phyloP scores from a whole-genome alignment of 2,888 invertebrate species.

The Phaedon cochleariae region DNA sequence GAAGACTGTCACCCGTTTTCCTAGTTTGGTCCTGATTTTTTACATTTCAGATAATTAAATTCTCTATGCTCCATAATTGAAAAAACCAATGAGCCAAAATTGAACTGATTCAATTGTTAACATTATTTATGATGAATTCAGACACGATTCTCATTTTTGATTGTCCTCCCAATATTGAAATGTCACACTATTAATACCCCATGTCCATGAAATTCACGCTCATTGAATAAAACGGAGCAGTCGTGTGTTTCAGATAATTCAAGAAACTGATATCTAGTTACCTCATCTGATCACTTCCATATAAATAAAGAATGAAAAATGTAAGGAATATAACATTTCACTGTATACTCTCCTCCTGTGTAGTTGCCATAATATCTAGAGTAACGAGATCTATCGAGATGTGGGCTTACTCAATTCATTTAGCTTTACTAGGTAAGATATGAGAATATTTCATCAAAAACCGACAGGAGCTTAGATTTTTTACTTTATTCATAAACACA shows the following conservation, averaged over 20 bases:
- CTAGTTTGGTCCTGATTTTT: too few relatives aligned
- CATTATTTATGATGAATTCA: too few relatives aligned
- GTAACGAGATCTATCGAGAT: background rate
- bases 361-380: background rate
- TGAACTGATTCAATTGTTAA: too few relatives aligned
- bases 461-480: too few relatives aligned
- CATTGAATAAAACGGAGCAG: background rate
- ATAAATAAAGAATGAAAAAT: background rate
- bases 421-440: slow-evolving; percentile 1
- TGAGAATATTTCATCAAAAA: background rate
- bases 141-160: background rate
- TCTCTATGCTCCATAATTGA: too few relatives aligned
- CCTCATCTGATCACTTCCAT: background rate
- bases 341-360: background rate
- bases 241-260: slow-evolving; percentile 6
- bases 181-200: background rate
- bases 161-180: background rate
- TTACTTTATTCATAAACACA: too few relatives aligned
- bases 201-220: slow-evolving; percentile 6
- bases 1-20: too few relatives aligned
- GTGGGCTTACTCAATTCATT: background rate
- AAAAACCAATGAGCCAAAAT: too few relatives aligned
- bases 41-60: too few relatives aligned
- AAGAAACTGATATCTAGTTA: background rate
- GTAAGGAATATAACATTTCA: background rate